Percentiles rank a stretch among this genome's conserved stretches.
Conservation (phyloP, 2,113 vertebrate genomes). For the Oenanthe oenanthe region DNA sequence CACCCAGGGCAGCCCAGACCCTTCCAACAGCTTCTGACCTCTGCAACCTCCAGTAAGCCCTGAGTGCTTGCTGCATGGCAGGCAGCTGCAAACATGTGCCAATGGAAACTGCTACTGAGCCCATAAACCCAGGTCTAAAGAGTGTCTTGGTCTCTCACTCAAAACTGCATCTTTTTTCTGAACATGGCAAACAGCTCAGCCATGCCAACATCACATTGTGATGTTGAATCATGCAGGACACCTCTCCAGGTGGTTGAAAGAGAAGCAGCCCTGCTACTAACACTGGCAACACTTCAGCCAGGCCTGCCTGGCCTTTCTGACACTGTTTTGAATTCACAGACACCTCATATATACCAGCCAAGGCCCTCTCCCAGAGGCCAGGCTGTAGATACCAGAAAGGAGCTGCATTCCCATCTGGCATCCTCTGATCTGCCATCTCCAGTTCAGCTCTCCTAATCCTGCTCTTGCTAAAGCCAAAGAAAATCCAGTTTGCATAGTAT, state of each 20-base stretch:
- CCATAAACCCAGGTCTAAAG: neutral
- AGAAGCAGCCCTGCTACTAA: neutral
- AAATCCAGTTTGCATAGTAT: neutral
- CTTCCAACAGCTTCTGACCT: neutral
- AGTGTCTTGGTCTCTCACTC: neutral
- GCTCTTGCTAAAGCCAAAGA: neutral
- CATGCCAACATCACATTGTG: neutral
- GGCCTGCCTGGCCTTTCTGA: neutral
- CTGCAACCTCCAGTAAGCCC: neutral
- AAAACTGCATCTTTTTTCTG: neutral
- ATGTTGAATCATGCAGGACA: neutral
- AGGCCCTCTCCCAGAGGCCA: neutral
- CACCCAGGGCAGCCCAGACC: neutral
- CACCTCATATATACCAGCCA: rapidly evolving
- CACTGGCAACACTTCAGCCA: neutral
- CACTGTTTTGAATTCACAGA: neutral
- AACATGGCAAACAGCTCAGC: neutral
- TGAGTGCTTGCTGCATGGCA: neutral
- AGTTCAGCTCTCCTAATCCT: neutral
- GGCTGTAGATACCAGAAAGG: neutral
- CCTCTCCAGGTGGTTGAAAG: neutral
- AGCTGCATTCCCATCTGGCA: neutral
- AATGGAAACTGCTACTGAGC: neutral
- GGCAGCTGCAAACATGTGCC: neutral
- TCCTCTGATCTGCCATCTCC: neutral